Base-by-base conservation (phyloP, 2,113 vertebrate species). In the Nyctibius bracteatus region DNA sequence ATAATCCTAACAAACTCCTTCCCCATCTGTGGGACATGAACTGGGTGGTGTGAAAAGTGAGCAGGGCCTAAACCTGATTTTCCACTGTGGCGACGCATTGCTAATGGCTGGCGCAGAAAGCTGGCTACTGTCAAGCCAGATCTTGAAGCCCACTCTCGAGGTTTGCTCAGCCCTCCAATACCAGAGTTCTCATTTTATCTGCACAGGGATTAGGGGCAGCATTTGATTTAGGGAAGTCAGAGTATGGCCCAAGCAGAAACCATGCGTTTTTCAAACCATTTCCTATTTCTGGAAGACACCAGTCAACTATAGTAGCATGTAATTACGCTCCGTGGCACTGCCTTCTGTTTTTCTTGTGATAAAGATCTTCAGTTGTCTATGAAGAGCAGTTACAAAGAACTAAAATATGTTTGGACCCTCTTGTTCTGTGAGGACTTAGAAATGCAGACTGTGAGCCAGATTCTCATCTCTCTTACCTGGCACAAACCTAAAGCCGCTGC, bases 281-380 rank as follows among this genome's bases (percentile, higher is more conserved):
- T 90, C 91, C 81, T 85, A 90, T 87, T 86, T 81, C 83, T 92
- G 71, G 63, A 92, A 96, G 83, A 82, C 74, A 89, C 55, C 14
- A n/a, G 75, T 94, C 82, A 91, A 75, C 73, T 78, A 35, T 74
- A 97, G 94, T 75, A 97, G 85, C 92, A 88, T 80, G 33, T 81
- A 91, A 94, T 97, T 96, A 91, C 92, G 77, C 84, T 95, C 91
- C 49, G 8, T 88, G 86, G 93, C 90, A 87, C 28, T 43, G 94
- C 94, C 75, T 96, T 94, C 96, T 90, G 87, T 54, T 95, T 93
- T 95, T 63, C 82, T 58, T 59, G 30, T 79, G 95, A 95, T 96
- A 89, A 94, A 95, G 95, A 95, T 94, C 96, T 94, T 77, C 20
- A 43, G 81, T 67, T 95, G 88, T 88, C 96, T 92, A 52, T 66